Percentiles rank a stretch among this genome's conserved stretches.
Evolutionary conservation across 2,888 invertebrate genomes (phyloP).

Genomic region (Drosophila fungiperda): DNA sequence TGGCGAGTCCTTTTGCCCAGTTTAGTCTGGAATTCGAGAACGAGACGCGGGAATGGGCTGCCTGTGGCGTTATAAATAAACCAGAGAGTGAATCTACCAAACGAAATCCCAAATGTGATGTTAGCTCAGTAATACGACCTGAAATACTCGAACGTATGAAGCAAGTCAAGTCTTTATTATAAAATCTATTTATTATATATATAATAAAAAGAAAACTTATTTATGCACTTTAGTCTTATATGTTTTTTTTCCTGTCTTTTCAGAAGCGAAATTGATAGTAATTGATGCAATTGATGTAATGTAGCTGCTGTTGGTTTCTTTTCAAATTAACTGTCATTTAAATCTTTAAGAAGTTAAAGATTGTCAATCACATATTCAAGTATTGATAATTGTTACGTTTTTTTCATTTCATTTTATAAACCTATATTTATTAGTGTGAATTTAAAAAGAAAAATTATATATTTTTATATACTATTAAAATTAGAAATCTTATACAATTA

Average conservation of each 20-base stretch:
- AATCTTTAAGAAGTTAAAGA: neutral
- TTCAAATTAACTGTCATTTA: neutral
- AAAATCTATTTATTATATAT: neutral
- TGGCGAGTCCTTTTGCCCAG: constrained; percentile 42
- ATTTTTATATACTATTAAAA: neutral
- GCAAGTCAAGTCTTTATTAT: constrained; percentile 29
- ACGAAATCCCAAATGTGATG: constrained; percentile 29
- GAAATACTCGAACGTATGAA: constrained; percentile 52
- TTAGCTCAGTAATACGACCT: constrained; percentile 31
- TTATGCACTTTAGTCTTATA: constrained; percentile 7
- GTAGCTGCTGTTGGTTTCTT: neutral
- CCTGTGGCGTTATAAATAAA: constrained; percentile 25
- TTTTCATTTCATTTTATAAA: no score
- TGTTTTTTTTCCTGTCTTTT: constrained; percentile 45
- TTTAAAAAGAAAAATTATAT: neutral
- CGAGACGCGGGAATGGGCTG: constrained; percentile 46
- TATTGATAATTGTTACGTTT: neutral
- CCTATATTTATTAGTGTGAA: no score
- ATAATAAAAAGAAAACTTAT: constrained; percentile 7
- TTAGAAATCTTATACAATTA: neutral
- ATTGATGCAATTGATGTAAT: neutral
- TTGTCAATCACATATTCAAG: neutral
- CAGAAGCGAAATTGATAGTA: constrained; percentile 36
- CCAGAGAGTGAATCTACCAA: neutral
- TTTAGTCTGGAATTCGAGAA: constrained; percentile 49